Conservation (phyloP, 2,888 invertebrate species). For the Drosophila ustulata region DNA sequence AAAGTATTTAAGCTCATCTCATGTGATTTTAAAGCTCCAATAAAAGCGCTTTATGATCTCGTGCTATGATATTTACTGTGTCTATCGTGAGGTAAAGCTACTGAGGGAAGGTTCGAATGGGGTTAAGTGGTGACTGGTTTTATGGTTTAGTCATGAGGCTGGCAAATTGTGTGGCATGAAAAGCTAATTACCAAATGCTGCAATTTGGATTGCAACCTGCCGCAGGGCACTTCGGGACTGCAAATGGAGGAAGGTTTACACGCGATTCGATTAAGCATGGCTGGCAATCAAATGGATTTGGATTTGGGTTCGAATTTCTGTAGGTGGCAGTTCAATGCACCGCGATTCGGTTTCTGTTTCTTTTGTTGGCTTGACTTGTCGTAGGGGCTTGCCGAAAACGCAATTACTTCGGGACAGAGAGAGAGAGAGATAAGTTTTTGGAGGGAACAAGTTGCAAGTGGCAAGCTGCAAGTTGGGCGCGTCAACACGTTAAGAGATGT, state of each 20-base stretch:
- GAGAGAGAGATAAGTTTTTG: conserved; percentile 18
- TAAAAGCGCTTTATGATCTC: not conserved
- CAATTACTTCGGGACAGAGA: conserved; percentile 62
- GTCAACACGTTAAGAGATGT: conserved; percentile 65
- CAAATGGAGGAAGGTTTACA: not conserved
- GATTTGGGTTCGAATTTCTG: conserved; percentile 10
- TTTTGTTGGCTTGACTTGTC: not conserved
- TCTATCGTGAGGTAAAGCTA: not conserved
- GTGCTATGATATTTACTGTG: not conserved
- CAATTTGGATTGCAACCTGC: conserved; percentile 10
- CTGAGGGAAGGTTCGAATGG: not conserved
- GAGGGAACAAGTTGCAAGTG: not conserved
- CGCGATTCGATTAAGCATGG: conserved; percentile 15
- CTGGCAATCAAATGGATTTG: conserved; percentile 42
- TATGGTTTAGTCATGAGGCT: conserved; percentile 9
- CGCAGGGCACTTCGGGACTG: conserved; percentile 12
- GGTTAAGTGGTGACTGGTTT: not conserved
- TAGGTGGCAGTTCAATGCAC: conserved; percentile 75
- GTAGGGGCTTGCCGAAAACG: conserved; percentile 75
- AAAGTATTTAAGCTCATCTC: not conserved
- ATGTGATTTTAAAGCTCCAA: not conserved
- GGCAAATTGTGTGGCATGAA: conserved; percentile 26
- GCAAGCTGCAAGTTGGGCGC: conserved; percentile 55
- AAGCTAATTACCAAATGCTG: conserved; percentile 28
- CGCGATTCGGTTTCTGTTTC: not conserved